Base-by-base conservation (phyloP, 2,113 vertebrate species). In the Macrotus californicus region DNA sequence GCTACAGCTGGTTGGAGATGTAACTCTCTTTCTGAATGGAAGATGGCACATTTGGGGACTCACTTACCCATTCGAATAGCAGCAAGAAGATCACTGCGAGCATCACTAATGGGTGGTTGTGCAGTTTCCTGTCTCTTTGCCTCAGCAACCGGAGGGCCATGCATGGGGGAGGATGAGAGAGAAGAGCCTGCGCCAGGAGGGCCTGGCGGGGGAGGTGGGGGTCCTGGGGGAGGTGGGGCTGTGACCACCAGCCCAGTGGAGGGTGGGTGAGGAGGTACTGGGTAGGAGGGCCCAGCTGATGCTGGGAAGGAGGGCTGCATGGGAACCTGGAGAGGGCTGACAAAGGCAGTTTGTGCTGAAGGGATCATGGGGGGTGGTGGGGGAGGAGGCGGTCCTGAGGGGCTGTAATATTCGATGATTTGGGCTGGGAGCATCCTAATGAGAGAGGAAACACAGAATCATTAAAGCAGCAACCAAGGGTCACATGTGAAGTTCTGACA, bases 61-160 rank as follows among this genome's bases (percentile, higher is more conserved):
- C 31, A 96, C 99, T 98, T 96, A 99, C 99, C 99, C 99, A 99
- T 99, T 13, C 99, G 99, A 94, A 99, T 99, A 80, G 99, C 99
- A 86, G 99, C 99, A 52, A 99, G 99, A 36, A 99, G 99, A 96
- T 99, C 99, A 0, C 99, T 99, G 94, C 99, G 99, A 5, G 99
- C 99, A 11, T 99, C 99, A 0, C 98, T 99, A 81, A 98, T 91
- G 0, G 98, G 98, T 0, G 98, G 94, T 82, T 98, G 98, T 0
- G 97, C 36, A 8, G 97, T 69, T 3, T 98, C 98, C 0, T 96
- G 98, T 2, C 98, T 97, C 87, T 98, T 99, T 0, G 89, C 96
- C 89, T 99, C 98, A 0, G 95, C 15, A 0, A 26, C 98, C 0
- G 96, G 96, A 48, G 98, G 95, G 86, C 97, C 98, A 7, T 99